Percentiles rank a stretch among this genome's conserved stretches.
These are phyloP conservation scores for Falco concolor DNA, from an alignment of 2,797 vertebrate species.

Conservation along the genomic window DNA sequence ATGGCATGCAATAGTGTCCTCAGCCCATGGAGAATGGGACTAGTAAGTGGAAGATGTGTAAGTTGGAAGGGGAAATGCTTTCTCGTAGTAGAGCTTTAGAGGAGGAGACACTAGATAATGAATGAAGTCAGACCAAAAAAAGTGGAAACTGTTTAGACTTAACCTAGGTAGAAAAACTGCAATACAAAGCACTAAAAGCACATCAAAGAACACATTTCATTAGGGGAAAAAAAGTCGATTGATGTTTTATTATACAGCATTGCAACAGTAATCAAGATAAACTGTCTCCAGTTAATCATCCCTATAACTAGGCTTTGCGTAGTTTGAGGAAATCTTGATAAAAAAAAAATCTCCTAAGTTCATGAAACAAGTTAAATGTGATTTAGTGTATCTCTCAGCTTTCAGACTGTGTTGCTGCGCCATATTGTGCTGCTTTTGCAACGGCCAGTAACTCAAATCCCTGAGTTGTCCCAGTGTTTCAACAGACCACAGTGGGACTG, in stretches of 20 bases:
- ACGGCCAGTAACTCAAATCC: background rate
- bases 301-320: background rate
- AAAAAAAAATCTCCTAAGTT: background rate
- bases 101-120: background rate
- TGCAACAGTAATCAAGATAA: background rate
- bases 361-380: background rate
- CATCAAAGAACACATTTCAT: background rate
- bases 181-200: background rate
- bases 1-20: background rate
- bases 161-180: background rate
- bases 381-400: background rate
- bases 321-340: background rate
- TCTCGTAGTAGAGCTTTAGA: background rate
- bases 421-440: background rate
- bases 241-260: background rate
- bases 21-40: background rate
- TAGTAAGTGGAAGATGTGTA: background rate
- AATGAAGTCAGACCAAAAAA: background rate
- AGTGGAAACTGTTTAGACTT: background rate
- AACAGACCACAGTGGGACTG: background rate
- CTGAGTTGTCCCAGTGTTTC: background rate
- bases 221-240: background rate
- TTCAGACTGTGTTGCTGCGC: accelerated
- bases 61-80: background rate
- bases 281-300: background rate